Conservation (phyloP, 2,113 vertebrate species). For the Furnarius figulus region DNA sequence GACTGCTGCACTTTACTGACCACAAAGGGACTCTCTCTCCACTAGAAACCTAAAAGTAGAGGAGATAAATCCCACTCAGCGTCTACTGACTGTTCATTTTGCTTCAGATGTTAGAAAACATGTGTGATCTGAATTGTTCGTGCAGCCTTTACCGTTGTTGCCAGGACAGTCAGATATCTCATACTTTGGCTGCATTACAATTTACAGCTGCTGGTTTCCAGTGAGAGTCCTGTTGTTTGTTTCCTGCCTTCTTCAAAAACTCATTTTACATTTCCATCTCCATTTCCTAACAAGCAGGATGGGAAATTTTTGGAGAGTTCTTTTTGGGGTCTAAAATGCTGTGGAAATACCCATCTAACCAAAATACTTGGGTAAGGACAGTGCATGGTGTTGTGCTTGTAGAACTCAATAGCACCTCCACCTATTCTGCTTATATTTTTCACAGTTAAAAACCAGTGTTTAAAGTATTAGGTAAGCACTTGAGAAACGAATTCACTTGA, state of each 20-base stretch:
- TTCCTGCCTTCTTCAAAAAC: background rate
- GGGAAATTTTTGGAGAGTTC: background rate
- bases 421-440: background rate
- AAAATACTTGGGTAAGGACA: background rate
- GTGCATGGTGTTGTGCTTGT: rapidly evolving
- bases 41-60: background rate
- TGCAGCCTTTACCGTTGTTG: background rate
- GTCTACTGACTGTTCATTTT: background rate
- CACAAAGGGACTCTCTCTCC: background rate
- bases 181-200: background rate
- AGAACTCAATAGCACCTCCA: background rate
- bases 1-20: background rate
- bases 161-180: background rate
- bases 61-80: background rate
- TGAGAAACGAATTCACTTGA: background rate
- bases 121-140: background rate
- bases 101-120: background rate
- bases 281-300: background rate
- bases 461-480: background rate
- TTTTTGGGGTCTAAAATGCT: background rate
- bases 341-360: background rate
- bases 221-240: background rate
- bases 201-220: background rate
- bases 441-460: background rate
- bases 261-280: background rate